phyloP scores from a whole-genome alignment of 2,888 invertebrate species.

The Drosophila anomalata region DNA sequence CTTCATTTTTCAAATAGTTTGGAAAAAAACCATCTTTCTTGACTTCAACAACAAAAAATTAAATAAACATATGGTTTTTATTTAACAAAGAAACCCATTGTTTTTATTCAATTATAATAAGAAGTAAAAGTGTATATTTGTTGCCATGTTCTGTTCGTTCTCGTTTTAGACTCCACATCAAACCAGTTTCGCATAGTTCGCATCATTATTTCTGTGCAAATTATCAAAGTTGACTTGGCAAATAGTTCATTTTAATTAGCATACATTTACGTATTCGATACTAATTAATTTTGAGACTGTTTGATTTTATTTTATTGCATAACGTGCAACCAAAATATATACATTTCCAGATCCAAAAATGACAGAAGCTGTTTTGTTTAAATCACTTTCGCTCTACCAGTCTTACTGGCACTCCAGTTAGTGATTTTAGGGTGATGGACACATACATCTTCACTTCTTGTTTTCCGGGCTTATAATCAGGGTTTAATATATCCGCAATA shows the following conservation, averaged over 20 bases:
- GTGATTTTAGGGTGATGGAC: slow-evolving; percentile 35
- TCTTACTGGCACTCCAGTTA: slow-evolving; percentile 50
- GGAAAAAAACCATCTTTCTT: neutral
- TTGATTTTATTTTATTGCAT: slow-evolving; percentile 27
- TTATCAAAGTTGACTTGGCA: slow-evolving; percentile 22
- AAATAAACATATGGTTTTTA: neutral
- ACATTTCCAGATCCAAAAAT: neutral
- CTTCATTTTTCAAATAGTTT: too few relatives aligned
- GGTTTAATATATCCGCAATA: neutral
- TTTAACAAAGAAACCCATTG: neutral
- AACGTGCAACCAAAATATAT: slow-evolving; percentile 7
- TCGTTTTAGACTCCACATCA: neutral
- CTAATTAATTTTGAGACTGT: slow-evolving; percentile 27
- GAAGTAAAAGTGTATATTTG: neutral
- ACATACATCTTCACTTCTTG: slow-evolving; percentile 47
- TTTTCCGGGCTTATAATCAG: neutral
- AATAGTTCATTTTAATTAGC: slow-evolving; percentile 28
- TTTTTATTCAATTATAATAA: neutral
- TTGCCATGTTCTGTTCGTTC: neutral
- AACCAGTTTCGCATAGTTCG: slow-evolving; percentile 22
- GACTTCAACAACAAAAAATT: neutral
- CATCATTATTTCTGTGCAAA: slow-evolving; percentile 9
- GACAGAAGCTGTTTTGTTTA: neutral
- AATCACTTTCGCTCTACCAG: slow-evolving; percentile 35
- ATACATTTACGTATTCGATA: slow-evolving; percentile 12